phyloP scores from a whole-genome alignment of 2,113 vertebrate species.

The Aspidoscelis tigris region DNA sequence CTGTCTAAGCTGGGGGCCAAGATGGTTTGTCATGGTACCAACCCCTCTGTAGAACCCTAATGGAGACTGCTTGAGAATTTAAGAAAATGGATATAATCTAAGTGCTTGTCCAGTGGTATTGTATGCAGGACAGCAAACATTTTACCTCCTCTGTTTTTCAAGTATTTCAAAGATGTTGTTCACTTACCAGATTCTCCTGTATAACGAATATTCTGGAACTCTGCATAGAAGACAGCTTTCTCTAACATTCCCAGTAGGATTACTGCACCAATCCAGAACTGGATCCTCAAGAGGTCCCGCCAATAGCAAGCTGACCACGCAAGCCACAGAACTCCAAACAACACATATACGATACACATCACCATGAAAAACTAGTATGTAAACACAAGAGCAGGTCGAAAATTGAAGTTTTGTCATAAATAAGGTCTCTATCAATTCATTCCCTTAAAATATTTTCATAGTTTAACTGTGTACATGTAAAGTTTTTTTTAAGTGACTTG shows the following conservation, averaged over 20 bases:
- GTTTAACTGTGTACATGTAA: not conserved
- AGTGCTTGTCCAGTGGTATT: not conserved
- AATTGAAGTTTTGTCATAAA: constrained; percentile 52
- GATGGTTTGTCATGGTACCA: too few species aligned
- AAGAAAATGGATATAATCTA: too few species aligned
- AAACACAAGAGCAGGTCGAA: constrained; percentile 43
- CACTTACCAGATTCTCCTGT: constrained; percentile 87
- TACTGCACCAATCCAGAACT: constrained; percentile 95
- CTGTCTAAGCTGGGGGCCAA: too few species aligned
- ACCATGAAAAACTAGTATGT: constrained; percentile 92
- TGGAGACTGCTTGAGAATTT: too few species aligned
- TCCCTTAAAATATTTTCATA: not conserved
- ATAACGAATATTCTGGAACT: constrained; percentile 93
- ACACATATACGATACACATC: constrained; percentile 94
- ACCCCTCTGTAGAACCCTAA: too few species aligned
- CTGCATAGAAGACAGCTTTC: constrained; percentile 96
- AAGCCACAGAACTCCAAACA: constrained; percentile 92
- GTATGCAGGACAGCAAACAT: not conserved
- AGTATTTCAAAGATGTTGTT: not conserved
- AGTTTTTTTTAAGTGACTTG: not conserved
- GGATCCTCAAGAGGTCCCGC: constrained; percentile 91
- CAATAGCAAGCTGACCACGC: constrained; percentile 94
- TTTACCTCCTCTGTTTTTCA: not conserved
- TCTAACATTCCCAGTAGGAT: constrained; percentile 95
- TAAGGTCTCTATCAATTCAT: constrained; percentile 11